phyloP scores from a whole-genome alignment of 2,888 invertebrate species.

The Hydrotaea diabolus region DNA sequence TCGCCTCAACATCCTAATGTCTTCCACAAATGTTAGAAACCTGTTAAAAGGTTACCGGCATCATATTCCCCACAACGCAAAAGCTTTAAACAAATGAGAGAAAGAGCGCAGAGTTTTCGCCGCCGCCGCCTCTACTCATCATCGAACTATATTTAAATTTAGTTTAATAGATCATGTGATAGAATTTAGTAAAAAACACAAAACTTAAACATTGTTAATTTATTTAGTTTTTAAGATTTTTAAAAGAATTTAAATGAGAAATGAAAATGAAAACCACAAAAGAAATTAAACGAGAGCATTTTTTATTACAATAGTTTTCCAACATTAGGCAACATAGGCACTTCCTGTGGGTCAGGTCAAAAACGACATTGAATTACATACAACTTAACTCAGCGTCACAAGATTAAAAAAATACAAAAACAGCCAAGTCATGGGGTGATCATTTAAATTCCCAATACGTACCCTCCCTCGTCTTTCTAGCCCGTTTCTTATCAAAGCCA shows the following conservation, averaged over 20 bases:
- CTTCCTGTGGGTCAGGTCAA: slow-evolving; percentile 11
- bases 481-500: not conserved
- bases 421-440: not conserved
- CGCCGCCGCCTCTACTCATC: not conserved
- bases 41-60: not conserved
- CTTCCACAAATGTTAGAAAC: slow-evolving; percentile 57
- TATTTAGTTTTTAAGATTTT: slow-evolving; percentile 28
- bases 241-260: too few species aligned
- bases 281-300: not conserved
- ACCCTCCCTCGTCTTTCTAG: not conserved
- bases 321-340: slow-evolving; percentile 9
- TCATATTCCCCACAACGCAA: slow-evolving; percentile 9
- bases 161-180: slow-evolving; percentile 36
- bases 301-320: not conserved
- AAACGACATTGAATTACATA: not conserved
- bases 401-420: not conserved
- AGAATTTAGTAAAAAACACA: slow-evolving; percentile 16
- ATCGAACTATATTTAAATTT: slow-evolving; percentile 8
- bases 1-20: slow-evolving; percentile 52
- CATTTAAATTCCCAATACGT: not conserved
- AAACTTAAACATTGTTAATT: slow-evolving; percentile 28
- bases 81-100: slow-evolving; percentile 36
- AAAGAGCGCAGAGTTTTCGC: not conserved
- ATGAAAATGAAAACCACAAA: not conserved
- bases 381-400: too few species aligned